A percentile compares a stretch with the other conserved stretches of the same genome.
These are phyloP conservation scores for Drosophila pallidifrons DNA, from an alignment of 1,140 invertebrate species.

Conservation along the genomic window DNA sequence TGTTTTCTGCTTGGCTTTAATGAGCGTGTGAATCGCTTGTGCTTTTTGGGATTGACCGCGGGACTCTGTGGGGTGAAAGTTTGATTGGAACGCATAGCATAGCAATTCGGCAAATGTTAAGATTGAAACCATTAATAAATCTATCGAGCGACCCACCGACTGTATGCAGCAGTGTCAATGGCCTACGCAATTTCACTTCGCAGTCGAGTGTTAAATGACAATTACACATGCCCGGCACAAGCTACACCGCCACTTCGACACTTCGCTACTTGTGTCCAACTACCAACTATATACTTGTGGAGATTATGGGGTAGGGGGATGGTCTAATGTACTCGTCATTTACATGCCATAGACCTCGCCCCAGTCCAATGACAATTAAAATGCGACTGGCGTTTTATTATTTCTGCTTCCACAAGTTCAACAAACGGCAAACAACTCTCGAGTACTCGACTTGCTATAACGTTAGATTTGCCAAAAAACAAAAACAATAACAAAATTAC, in stretches of 20 bases:
- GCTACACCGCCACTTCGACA: constrained; percentile 8
- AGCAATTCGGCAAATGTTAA: constrained; percentile 19
- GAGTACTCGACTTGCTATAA: constrained; percentile 28
- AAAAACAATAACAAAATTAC: constrained; percentile 38
- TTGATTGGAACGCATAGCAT: constrained; percentile 16
- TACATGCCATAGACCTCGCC: constrained; percentile 79
- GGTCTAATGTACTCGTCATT: constrained; percentile 63
- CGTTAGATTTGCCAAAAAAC: constrained; percentile 72
- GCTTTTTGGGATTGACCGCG: constrained; percentile 21
- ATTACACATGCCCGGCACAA: constrained; percentile 73
- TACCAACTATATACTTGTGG: not conserved
- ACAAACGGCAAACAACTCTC: constrained; percentile 60
- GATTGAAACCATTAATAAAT: constrained; percentile 55
- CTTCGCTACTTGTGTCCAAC: constrained; percentile 24
- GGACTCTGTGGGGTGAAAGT: constrained; percentile 68
- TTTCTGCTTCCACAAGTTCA: constrained; percentile 53
- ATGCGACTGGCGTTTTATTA: constrained; percentile 62
- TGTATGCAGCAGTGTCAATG: constrained; percentile 62
- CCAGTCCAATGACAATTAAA: constrained; percentile 68
- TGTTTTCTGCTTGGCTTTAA: constrained; percentile 47
- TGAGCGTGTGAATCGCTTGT: constrained; percentile 72
- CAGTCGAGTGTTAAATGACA: constrained; percentile 65
- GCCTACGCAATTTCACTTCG: constrained; percentile 77
- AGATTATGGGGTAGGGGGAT: not conserved
- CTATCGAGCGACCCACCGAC: constrained; percentile 43